Percentiles rank a stretch among this genome's conserved stretches.
phyloP scores from a whole-genome alignment of 2,888 invertebrate species.

The Corythucha ciliata region DNA sequence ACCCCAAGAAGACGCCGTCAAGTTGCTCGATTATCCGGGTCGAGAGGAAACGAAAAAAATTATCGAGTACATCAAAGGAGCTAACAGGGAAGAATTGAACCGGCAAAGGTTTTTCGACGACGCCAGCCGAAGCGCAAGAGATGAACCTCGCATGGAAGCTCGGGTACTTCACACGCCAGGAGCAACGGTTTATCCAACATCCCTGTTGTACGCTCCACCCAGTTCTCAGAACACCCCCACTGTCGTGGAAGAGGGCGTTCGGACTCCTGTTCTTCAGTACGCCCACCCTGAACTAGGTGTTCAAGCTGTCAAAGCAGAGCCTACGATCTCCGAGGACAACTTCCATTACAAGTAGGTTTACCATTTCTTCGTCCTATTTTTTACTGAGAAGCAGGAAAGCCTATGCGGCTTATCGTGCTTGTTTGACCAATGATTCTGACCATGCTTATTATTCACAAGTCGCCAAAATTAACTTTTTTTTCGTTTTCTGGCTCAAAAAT shows the following conservation, averaged over 20 bases:
- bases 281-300: constrained; percentile 71
- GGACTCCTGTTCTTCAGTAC: constrained; percentile 67
- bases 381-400: too few species aligned
- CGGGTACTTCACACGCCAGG: constrained; percentile 62
- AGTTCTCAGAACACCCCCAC: constrained; percentile 44
- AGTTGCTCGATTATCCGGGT: constrained; percentile 20
- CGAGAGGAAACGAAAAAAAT: constrained; percentile 32
- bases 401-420: too few species aligned
- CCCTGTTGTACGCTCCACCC: constrained; percentile 52
- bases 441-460: too few species aligned
- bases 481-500: too few species aligned
- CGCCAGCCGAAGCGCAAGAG: constrained; percentile 33
- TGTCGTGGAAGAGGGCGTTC: constrained; percentile 56
- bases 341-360: too few species aligned
- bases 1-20: constrained; percentile 19
- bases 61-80: constrained; percentile 54
- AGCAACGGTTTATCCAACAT: constrained; percentile 52
- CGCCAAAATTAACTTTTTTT: too few species aligned
- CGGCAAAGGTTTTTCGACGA: constrained; percentile 17
- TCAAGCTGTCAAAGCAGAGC: constrained; percentile 42
- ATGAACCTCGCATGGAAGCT: constrained; percentile 51
- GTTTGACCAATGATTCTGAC: too few species aligned
- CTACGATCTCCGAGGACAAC: constrained; percentile 24
- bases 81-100: constrained; percentile 51
- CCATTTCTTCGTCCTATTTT: too few species aligned